These are phyloP conservation scores for Brachionus calyciflorus DNA, from an alignment of 1,140 invertebrate genomes.

Conservation along the genomic window DNA sequence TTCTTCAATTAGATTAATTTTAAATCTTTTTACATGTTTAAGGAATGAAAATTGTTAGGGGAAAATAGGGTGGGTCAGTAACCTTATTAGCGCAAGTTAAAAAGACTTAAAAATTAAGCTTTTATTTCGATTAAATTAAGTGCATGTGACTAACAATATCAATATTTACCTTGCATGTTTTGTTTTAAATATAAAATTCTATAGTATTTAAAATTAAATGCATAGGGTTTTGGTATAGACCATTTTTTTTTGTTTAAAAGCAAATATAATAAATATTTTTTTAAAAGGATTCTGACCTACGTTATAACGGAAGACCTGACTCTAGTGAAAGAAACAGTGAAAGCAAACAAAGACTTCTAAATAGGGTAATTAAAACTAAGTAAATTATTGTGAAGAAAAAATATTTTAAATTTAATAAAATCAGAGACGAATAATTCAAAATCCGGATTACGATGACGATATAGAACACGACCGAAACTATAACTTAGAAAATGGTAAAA, in stretches of 20 bases:
- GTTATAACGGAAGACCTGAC: constrained; percentile 9
- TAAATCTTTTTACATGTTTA: too few species aligned
- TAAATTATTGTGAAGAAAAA: not conserved
- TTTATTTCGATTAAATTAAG: too few species aligned
- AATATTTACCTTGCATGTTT: too few species aligned
- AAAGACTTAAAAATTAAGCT: too few species aligned
- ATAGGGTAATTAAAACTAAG: not conserved
- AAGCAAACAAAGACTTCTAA: constrained; percentile 6
- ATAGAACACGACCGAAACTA: constrained; percentile 33
- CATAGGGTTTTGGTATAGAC: too few species aligned
- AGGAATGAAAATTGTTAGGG: too few species aligned
- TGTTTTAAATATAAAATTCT: too few species aligned
- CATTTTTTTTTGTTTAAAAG: too few species aligned
- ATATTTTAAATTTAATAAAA: not conserved
- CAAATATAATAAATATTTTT: not conserved
- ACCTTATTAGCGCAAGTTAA: too few species aligned
- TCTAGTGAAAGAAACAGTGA: constrained; percentile 23
- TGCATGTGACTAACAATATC: too few species aligned
- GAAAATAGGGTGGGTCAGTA: too few species aligned
- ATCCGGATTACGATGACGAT: constrained; percentile 24
- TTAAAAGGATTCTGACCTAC: not conserved
- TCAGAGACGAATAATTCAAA: constrained; percentile 22
- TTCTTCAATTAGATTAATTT: not conserved
- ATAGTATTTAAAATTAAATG: too few species aligned
- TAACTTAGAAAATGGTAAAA: constrained; percentile 22